Evolutionary conservation across 2,113 vertebrate species (phyloP).

Genomic region (Pyrgilauda ruficollis): DNA sequence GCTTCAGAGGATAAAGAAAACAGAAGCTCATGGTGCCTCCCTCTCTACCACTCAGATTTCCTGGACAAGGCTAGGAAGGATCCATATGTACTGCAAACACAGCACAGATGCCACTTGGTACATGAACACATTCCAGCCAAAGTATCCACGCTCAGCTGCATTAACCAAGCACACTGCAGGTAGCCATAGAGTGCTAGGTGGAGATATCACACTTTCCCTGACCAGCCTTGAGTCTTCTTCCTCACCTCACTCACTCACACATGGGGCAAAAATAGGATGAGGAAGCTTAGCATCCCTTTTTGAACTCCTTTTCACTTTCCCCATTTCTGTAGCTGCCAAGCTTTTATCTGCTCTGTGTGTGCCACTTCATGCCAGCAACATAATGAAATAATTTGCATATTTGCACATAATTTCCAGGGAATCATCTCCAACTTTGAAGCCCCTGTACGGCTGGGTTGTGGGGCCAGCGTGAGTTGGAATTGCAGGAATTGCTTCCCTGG

Average conservation of each 20-base stretch:
- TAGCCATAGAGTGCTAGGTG: neutral
- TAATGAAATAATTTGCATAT: slow-evolving; percentile 35
- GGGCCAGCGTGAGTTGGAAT: accelerated
- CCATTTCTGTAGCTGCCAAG: slow-evolving; percentile 12
- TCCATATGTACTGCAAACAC: neutral
- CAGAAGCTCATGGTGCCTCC: neutral
- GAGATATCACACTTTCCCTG: neutral
- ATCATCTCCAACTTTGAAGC: neutral
- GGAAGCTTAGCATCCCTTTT: neutral
- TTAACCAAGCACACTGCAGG: neutral
- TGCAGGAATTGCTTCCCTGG: neutral
- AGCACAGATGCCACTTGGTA: neutral
- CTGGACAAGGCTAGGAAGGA: neutral
- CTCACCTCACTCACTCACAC: accelerated
- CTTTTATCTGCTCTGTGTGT: neutral
- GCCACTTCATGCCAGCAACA: neutral
- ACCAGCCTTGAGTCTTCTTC: neutral
- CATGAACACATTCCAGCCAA: neutral
- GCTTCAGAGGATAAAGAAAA: neutral
- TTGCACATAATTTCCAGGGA: slow-evolving; percentile 6
- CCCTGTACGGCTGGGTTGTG: accelerated
- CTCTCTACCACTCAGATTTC: neutral
- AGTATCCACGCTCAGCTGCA: accelerated
- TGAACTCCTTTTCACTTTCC: neutral
- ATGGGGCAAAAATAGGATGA: neutral